A percentile compares a stretch with the other conserved stretches of the same genome.
phyloP scores from a whole-genome alignment of 2,888 invertebrate species.

The Lycaena phlaeas region DNA sequence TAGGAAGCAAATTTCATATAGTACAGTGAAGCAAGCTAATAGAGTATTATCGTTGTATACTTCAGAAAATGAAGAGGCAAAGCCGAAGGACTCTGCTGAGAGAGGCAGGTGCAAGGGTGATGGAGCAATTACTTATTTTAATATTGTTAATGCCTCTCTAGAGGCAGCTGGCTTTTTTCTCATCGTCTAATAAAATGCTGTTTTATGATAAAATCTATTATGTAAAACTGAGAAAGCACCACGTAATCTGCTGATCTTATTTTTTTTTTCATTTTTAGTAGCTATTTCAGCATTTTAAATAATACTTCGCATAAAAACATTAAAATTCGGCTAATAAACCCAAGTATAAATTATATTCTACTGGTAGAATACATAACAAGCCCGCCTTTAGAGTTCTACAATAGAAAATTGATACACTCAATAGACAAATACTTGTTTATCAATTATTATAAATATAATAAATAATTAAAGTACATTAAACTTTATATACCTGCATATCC shows the following conservation, averaged over 20 bases:
- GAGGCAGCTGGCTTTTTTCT: conserved; percentile 33
- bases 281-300: too few species aligned
- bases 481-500: too few species aligned
- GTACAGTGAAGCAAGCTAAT: background rate
- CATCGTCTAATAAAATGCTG: conserved; percentile 19
- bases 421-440: too few species aligned
- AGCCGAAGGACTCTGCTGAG: conserved; percentile 26
- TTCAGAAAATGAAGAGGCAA: conserved; percentile 10
- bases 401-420: too few species aligned
- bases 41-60: background rate
- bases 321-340: too few species aligned
- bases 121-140: conserved; percentile 65
- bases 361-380: too few species aligned
- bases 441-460: too few species aligned
- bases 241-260: background rate
- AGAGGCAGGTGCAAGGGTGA: conserved; percentile 57
- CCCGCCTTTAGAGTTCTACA: too few species aligned
- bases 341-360: too few species aligned
- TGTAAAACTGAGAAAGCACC: background rate
- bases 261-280: background rate
- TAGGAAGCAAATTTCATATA: too few species aligned
- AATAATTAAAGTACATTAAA: too few species aligned
- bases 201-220: conserved; percentile 4
- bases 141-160: conserved; percentile 56
- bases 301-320: too few species aligned